Evolutionary conservation across 2,797 vertebrate genomes (phyloP), one percentile per base, ranked within the genome.

Genomic region (Anguilla marmorata): DNA sequence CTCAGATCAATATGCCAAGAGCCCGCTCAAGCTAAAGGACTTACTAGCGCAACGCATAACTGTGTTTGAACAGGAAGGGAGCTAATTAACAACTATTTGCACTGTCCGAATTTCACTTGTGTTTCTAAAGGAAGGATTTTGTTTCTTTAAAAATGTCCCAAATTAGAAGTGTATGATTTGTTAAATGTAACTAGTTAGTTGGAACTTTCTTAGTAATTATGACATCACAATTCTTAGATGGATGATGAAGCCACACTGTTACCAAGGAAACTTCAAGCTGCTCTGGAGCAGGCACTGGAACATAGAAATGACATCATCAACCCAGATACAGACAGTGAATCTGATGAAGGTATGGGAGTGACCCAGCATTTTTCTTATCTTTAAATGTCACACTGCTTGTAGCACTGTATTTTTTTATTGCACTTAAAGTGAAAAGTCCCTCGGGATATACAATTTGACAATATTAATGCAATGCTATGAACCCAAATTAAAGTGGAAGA

Each of bases 241-340:
- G 98, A 99, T 89, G 98, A 99, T 54, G 99, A 99, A 93, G 98
- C 98, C 92, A 97, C 98, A 0, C 92, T 99, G 89, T 96, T 99
- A 93, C 99, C 98, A 86, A 97, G 99, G 94, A 99, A 99, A 96
- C 90, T 99, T 89, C 98, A 99, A 94, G 96, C 98, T 0, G 99
- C 98, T 94, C 96, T 99, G 91, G 98, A 99, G 95, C 98, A 99
- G 95, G 97, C 98, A 88, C 96, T 99, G 84, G 98, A 99, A 93
- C 97, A 98, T 94, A 98, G 99, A 94, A 98, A 97, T 41, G 97
- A 99, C 93, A 96, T 99, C 94, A 97, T 98, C 94, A 97, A 96
- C 94, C 97, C 98, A 94, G 98, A 99, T 94, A 99, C 98, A 48
- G 98, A 99, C 93, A 99, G 98, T 54, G 98, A 99, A 92, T 99